Conservation (phyloP, 1,140 invertebrate species). For the Portunus trituberculatus region DNA sequence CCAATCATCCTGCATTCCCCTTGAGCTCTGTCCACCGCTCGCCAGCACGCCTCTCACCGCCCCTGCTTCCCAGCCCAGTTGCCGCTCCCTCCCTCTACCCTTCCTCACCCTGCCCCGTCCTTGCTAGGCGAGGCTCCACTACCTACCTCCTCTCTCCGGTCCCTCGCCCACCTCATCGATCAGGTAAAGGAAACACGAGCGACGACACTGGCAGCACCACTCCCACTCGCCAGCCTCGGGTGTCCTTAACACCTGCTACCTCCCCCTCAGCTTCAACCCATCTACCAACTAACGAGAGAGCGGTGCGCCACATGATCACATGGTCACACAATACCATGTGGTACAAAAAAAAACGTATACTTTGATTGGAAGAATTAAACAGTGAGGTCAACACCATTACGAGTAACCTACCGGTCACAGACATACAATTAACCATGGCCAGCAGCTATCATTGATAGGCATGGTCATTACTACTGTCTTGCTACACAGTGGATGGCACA, state of each 20-base stretch:
- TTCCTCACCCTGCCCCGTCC: not conserved
- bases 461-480: not conserved
- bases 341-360: not conserved
- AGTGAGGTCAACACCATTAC: not conserved
- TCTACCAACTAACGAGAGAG: not conserved
- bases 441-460: not conserved
- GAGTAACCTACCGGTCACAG: not conserved
- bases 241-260: not conserved
- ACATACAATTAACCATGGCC: not conserved
- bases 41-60: not conserved
- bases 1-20: not conserved
- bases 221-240: not conserved
- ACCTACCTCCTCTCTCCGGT: not conserved
- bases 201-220: not conserved
- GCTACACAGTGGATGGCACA: not conserved
- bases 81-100: not conserved
- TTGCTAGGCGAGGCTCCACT: conserved; percentile 5
- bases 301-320: not conserved
- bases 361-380: not conserved
- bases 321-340: not conserved
- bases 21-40: not conserved
- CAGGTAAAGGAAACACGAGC: conserved; percentile 18
- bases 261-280: not conserved
- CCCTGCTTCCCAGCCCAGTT: not conserved
- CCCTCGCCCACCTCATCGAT: conserved; percentile 1